Base-by-base conservation (phyloP, 2,113 vertebrate genomes). In the Nematolebias whitei region DNA sequence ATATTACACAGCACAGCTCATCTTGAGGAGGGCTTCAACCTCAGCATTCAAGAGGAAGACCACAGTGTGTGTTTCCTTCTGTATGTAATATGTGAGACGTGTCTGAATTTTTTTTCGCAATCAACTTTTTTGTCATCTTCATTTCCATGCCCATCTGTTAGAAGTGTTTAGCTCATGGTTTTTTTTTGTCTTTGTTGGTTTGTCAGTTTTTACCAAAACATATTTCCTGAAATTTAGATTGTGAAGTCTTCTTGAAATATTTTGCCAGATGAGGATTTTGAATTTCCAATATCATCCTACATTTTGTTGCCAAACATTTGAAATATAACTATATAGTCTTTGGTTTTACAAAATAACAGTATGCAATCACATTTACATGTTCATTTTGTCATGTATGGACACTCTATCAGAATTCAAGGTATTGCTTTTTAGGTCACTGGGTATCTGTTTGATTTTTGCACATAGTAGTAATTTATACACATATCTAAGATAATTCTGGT, bases 1-100 rank as follows among this genome's bases (percentile, higher is more conserved):
- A 65, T 73, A 63, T 81, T 81, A 66, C 76, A 69, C 62, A 70
- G 78, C 63, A 29, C 24, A 70, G 72, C 80, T 84, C 83, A 71
- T 81, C 69, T 76, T 3, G 15, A 75, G 54, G 57, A 71, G 66
- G 40, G 74, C 82, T 79, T 77, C 68, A 79, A 83, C 79, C 82
- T 74, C 47, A 6, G 69, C 52, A 26, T 67, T 63, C 9, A 39
- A 59, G 24, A 64, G 48, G 48, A 49, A 68, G 44, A 61, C 49
- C 38, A 20, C 44, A 19, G n/a, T 60, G 60, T 60, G 15, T 23
- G 71, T 43, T 15, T 59, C 50, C 51, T 23, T 55, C 59, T 61
- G n/a, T 39, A 57, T 44, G 39, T 59, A 38, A 32, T n/a, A n/a
- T n/a, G n/a, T n/a, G 54, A 18, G 19, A 48, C 19, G 15, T 50